Percentiles rank a stretch among this genome's conserved stretches.
Conservation (phyloP, 1,140 invertebrate species). For the Drosophila paulistorum region DNA sequence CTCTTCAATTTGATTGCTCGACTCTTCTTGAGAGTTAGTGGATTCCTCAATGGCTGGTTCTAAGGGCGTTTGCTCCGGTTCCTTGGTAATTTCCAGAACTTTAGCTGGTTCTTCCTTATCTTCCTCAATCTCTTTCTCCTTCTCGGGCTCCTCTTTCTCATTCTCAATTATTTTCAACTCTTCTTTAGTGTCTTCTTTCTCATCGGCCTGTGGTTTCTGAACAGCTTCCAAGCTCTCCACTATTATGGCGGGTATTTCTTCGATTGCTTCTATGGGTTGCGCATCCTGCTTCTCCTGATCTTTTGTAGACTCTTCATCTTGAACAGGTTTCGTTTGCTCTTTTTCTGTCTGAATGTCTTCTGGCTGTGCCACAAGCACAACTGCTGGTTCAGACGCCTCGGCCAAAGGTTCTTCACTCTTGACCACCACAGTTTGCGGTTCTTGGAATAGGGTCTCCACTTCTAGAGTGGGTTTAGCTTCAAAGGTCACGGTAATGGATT, state of each 20-base stretch:
- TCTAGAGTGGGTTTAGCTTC: conserved; percentile 68
- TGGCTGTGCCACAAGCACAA: conserved; percentile 35
- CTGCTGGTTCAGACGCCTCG: conserved; percentile 56
- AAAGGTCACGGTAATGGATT: conserved; percentile 23
- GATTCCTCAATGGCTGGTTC: conserved; percentile 56
- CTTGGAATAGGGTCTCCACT: conserved; percentile 60
- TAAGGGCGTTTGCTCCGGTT: neutral
- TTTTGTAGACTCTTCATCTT: conserved; percentile 14
- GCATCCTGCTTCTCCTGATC: conserved; percentile 24
- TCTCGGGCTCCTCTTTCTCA: conserved; percentile 14
- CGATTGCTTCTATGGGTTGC: conserved; percentile 61
- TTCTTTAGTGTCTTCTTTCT: neutral
- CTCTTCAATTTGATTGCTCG: conserved; percentile 43
- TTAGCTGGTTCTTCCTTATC: conserved; percentile 31
- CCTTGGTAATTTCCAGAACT: neutral
- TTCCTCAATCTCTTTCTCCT: conserved; percentile 11
- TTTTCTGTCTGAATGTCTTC: conserved; percentile 18
- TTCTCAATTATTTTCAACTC: neutral
- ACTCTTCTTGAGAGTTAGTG: conserved; percentile 51
- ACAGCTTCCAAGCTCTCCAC: conserved; percentile 52
- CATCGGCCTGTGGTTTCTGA: conserved; percentile 26
- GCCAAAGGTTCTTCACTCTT: conserved; percentile 43
- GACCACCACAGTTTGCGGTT: conserved; percentile 10
- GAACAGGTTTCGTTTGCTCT: conserved; percentile 1
- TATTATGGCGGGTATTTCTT: conserved; percentile 65